Evolutionary conservation across 2,113 vertebrate species (phyloP), one percentile per base, ranked within the genome.

Genomic region (Myrmecophaga tridactyla): DNA sequence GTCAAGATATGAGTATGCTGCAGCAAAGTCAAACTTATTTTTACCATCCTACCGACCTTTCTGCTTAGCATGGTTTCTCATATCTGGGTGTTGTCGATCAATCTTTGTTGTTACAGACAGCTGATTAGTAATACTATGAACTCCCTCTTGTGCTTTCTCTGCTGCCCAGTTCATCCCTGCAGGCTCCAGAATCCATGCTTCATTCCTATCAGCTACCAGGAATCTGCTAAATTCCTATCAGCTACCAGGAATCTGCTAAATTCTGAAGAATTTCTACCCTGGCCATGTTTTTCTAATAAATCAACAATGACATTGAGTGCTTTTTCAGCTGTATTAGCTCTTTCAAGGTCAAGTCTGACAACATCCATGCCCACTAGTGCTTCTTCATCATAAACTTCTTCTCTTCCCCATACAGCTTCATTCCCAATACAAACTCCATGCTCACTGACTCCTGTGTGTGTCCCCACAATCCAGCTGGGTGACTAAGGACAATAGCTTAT

Each of bases 401-500:
- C 99, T 97, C 98, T 98, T 48, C 99, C 99, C 99, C 99, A 99
- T 23, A 99, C 99, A 0, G 99, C 99, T 97, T 99, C 99, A 94
- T 99, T 99, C 31, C 99, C 99, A 96, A 99, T 99, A 97, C 99
- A 99, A 72, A 99, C 98, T 94, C 99, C 99, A 96, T 99, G 98
- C 83, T 99, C 99, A 96, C 99, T 99, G 73, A 99, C 99, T 2
- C 99, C 99, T 99, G 99, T 99, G 98, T 99, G 99, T 34, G 99
- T 0, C 99, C 99, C 99, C 99, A 99, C 43, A 99, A 97, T 99
- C 99, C 99, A 0, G 99, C 98, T 48, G 99, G 99, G n/a, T 98
- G 99, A 98, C 99, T 99, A 97, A 99, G 98, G 31, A 99, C 98
- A 92, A 99, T 98, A 48, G 99, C 99, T 85, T 99, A 96, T 0